phyloP scores from a whole-genome alignment of 2,888 invertebrate species.

The Catonia carolina region DNA sequence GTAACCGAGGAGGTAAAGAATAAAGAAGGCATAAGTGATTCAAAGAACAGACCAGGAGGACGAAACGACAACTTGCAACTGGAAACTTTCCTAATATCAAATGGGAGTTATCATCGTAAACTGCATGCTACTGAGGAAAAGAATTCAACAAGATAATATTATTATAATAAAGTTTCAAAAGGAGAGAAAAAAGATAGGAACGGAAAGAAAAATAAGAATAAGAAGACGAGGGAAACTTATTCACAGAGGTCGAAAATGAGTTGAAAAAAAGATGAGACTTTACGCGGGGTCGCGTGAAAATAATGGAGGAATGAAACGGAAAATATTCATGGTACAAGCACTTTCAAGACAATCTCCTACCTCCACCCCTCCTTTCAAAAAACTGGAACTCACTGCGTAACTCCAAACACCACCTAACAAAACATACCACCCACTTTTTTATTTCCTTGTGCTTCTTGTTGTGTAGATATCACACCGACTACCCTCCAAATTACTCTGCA shows the following conservation, averaged over 20 bases:
- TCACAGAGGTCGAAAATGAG: conserved; percentile 22
- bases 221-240: not conserved
- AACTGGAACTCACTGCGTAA: conserved; percentile 23
- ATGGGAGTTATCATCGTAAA: conserved; percentile 13
- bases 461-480: too few relatives aligned
- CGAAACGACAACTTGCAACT: not conserved
- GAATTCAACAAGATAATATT: conserved; percentile 20
- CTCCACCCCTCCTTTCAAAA: conserved; percentile 34
- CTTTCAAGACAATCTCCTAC: conserved; percentile 18
- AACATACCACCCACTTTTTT: too few relatives aligned
- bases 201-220: conserved; percentile 4
- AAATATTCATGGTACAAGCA: conserved; percentile 22
- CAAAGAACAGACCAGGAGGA: not conserved
- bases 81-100: conserved; percentile 13
- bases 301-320: conserved; percentile 22
- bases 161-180: conserved; percentile 23
- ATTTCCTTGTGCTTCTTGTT: too few relatives aligned
- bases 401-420: too few relatives aligned
- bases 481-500: conserved; percentile 5
- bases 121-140: conserved; percentile 7
- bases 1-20: too few relatives aligned
- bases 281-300: conserved; percentile 21
- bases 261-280: conserved; percentile 24
- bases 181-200: conserved; percentile 13
- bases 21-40: conserved; percentile 5